These are phyloP conservation scores for Cisticola juncidis DNA, from an alignment of 2,113 vertebrate genomes.

Conservation along the genomic window DNA sequence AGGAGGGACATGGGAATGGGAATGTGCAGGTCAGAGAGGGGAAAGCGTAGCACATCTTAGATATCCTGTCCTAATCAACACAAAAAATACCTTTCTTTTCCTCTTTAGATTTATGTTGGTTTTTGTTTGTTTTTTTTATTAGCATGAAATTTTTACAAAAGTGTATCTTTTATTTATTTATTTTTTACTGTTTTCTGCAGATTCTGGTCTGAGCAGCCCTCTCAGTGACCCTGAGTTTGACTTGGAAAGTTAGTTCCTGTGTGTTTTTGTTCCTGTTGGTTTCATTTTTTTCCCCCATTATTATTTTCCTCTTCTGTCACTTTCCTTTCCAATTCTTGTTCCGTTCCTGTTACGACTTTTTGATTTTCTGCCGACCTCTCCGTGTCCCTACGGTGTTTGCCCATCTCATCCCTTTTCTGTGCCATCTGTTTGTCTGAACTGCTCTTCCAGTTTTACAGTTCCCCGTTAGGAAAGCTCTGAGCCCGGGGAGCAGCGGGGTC, in stretches of 20 bases:
- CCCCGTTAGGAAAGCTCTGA: neutral
- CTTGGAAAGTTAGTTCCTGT: slow-evolving; percentile 97
- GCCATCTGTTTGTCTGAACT: slow-evolving; percentile 56
- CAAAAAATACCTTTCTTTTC: slow-evolving; percentile 44
- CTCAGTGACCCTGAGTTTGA: slow-evolving; percentile 94
- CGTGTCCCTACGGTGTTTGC: neutral
- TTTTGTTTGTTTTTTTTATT: slow-evolving; percentile 16
- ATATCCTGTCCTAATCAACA: neutral
- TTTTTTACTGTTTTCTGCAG: slow-evolving; percentile 92
- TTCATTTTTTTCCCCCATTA: slow-evolving; percentile 55
- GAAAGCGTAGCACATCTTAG: neutral
- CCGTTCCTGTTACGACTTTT: neutral
- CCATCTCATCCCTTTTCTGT: slow-evolving; percentile 36
- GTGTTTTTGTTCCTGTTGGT: slow-evolving; percentile 82
- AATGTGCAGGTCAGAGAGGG: neutral
- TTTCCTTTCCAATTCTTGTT: slow-evolving; percentile 36
- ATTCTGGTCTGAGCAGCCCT: slow-evolving; percentile 96
- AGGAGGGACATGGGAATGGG: neutral
- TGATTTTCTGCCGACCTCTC: neutral
- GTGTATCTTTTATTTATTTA: slow-evolving; percentile 72
- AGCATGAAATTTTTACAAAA: slow-evolving; percentile 58
- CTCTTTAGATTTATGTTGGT: slow-evolving; percentile 67
- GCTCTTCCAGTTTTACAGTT: slow-evolving; percentile 73
- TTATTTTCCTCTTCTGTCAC: slow-evolving; percentile 18
- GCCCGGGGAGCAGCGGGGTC: neutral